Evolutionary conservation across 2,888 invertebrate genomes (phyloP).

Genomic region (Acleris holmiana): DNA sequence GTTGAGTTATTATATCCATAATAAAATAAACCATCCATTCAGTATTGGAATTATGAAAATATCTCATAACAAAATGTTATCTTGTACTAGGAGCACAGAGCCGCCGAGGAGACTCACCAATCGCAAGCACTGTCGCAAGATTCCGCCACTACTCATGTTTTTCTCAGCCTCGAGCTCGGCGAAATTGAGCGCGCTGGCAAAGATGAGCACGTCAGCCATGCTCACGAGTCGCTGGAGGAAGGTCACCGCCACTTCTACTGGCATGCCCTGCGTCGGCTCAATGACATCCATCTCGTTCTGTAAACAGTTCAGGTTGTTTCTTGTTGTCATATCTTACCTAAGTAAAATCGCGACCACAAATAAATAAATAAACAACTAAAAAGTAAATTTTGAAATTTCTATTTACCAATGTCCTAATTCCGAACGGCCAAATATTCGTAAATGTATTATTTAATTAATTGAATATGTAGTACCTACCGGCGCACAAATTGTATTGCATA

Average conservation of each 20-base stretch:
- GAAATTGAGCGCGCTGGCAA: constrained; percentile 98
- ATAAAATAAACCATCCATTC: no score
- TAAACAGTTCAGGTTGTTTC: not conserved
- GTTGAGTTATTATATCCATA: no score
- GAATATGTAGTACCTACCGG: no score
- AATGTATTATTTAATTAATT: no score
- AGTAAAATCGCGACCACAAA: no score
- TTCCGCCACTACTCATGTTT: constrained; percentile 99
- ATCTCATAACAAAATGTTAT: constrained; percentile 9
- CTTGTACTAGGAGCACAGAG: constrained; percentile 16
- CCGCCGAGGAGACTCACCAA: constrained; percentile 85
- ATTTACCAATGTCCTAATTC: no score
- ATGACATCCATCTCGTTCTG: constrained; percentile 99
- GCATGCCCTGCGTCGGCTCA: constrained; percentile 99
- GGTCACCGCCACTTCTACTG: constrained; percentile 98
- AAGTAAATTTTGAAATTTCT: no score
- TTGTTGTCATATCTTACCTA: not conserved
- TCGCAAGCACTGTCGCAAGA: constrained; percentile 97
- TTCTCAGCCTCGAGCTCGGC: constrained; percentile 99
- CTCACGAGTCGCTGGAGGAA: constrained; percentile 99
- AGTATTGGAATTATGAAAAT: not conserved
- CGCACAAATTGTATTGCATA: no score
- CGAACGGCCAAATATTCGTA: no score
- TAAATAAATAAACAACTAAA: no score
- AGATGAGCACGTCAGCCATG: constrained; percentile 99